Conservation (phyloP, 92 coral and sea anemone species). For the Phenganax marumi region DNA sequence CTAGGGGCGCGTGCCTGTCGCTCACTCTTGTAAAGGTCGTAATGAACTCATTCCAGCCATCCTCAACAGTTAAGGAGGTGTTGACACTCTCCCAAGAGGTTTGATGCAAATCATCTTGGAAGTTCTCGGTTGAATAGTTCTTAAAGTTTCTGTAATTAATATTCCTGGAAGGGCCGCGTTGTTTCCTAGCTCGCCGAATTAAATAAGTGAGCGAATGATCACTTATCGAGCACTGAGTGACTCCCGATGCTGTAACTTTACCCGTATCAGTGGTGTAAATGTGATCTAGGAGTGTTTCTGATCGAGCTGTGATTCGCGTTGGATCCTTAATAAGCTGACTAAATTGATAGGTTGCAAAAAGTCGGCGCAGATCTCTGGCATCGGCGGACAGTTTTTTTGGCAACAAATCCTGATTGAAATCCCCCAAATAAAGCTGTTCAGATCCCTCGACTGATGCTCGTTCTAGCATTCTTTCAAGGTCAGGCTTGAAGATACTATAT, state of each 20-base stretch:
- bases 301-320: slow-evolving; percentile 42
- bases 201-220: slow-evolving; percentile 54
- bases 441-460: slow-evolving; percentile 49
- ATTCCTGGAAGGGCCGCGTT: slow-evolving; percentile 12
- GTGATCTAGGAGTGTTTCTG: slow-evolving; percentile 27
- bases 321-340: slow-evolving; percentile 42
- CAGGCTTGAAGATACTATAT: slow-evolving; percentile 39
- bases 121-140: slow-evolving; percentile 22
- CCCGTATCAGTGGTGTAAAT: slow-evolving; percentile 11
- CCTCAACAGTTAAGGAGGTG: slow-evolving; percentile 21
- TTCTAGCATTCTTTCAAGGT: slow-evolving; percentile 30
- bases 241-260: slow-evolving; percentile 41
- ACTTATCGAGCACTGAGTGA: slow-evolving; percentile 48
- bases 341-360: slow-evolving; percentile 38
- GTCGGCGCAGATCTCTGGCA: background rate
- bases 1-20: slow-evolving; percentile 51
- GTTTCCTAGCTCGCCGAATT: slow-evolving; percentile 51
- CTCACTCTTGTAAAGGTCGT: slow-evolving; percentile 15
- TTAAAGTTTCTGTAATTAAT: slow-evolving; percentile 21
- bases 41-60: slow-evolving; percentile 3
- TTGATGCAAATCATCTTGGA: slow-evolving; percentile 24
- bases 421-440: slow-evolving; percentile 43
- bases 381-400: slow-evolving; percentile 18
- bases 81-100: slow-evolving; percentile 43
- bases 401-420: slow-evolving; percentile 36